These are phyloP conservation scores for Xanthia icteritia DNA, from an alignment of 2,888 invertebrate genomes.

Conservation along the genomic window DNA sequence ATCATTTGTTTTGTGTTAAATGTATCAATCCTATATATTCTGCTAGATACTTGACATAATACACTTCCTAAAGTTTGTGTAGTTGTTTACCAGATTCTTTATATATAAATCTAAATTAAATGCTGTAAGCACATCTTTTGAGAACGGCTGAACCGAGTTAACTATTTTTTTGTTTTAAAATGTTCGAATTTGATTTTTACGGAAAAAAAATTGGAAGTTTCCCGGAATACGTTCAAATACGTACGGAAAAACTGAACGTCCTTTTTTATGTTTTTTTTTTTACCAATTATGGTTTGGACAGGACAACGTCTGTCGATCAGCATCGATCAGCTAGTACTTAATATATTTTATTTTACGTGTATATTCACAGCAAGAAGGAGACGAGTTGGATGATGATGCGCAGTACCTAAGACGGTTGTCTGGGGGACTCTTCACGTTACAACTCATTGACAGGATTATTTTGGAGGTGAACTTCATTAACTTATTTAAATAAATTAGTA, in stretches of 20 bases:
- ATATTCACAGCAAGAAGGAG: slow-evolving; percentile 87
- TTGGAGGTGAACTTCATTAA: slow-evolving; percentile 91
- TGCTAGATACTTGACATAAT: background rate
- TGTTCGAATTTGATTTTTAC: too few relatives aligned
- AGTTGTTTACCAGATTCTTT: background rate
- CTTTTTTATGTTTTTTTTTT: too few relatives aligned
- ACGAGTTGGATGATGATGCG: slow-evolving; percentile 95
- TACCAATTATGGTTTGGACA: too few relatives aligned
- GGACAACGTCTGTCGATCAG: too few relatives aligned
- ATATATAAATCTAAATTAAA: too few relatives aligned
- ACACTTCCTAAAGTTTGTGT: background rate
- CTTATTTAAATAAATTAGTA: background rate
- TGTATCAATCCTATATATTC: background rate
- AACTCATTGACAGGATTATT: slow-evolving; percentile 97
- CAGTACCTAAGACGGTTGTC: slow-evolving; percentile 97
- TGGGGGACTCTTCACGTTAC: slow-evolving; percentile 98
- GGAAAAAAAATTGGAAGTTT: too few relatives aligned
- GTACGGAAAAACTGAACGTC: too few relatives aligned
- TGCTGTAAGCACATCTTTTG: too few relatives aligned
- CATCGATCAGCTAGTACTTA: too few relatives aligned
- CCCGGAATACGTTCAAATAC: too few relatives aligned
- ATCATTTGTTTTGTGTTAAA: background rate
- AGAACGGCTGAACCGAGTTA: too few relatives aligned
- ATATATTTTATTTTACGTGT: background rate
- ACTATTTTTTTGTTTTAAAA: too few relatives aligned